These are phyloP conservation scores for Congeria kusceri DNA, from an alignment of 2,888 invertebrate genomes.

Conservation along the genomic window DNA sequence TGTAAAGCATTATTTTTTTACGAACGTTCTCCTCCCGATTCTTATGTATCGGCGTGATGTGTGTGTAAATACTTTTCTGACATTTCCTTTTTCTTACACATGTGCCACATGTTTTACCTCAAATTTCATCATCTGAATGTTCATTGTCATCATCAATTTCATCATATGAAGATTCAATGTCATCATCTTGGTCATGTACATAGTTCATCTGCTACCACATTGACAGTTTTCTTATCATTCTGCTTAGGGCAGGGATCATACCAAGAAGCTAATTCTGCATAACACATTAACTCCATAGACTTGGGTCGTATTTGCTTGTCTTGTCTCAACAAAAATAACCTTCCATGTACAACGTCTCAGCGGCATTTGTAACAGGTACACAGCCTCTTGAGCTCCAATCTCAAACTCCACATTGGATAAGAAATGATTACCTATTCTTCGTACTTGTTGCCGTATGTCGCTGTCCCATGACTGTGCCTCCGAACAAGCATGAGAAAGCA, in stretches of 20 bases:
- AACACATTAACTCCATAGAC: slow-evolving; percentile 29
- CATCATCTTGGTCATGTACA: no score
- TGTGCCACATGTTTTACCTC: slow-evolving; percentile 26
- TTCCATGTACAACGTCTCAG: slow-evolving; percentile 57
- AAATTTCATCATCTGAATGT: background rate
- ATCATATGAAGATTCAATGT: background rate
- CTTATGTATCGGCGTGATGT: no score
- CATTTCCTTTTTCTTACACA: slow-evolving; percentile 8
- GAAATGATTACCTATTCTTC: no score
- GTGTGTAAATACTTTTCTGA: slow-evolving; percentile 48
- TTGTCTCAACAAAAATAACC: slow-evolving; percentile 64
- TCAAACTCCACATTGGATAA: no score
- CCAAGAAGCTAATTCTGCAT: slow-evolving; percentile 59
- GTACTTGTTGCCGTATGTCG: no score
- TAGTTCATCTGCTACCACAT: slow-evolving; percentile 18
- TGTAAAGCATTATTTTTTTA: slow-evolving; percentile 75
- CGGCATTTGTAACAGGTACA: slow-evolving; percentile 68
- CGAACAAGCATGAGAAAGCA: no score
- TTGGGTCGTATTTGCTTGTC: slow-evolving; percentile 54
- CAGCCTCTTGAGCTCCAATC: slow-evolving; percentile 75
- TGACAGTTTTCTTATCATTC: background rate
- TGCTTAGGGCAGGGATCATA: slow-evolving; percentile 29
- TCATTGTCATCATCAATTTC: no score
- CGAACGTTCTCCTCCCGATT: slow-evolving; percentile 71
- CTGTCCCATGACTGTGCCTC: no score